Conservation (phyloP, 2,888 invertebrate genomes). For the Loripinus fragilis region DNA sequence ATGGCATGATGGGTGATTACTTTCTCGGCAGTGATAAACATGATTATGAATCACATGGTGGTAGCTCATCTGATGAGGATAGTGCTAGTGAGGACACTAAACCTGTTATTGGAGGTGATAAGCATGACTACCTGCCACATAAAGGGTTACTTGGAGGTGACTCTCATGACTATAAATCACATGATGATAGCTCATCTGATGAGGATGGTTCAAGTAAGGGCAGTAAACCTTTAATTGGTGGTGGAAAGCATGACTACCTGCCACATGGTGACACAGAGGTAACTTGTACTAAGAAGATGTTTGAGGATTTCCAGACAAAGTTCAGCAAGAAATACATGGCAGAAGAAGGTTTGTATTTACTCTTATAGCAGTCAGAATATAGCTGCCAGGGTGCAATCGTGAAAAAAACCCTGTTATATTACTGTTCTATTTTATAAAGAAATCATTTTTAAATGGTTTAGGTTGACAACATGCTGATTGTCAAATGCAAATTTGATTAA, state of each 20-base stretch:
- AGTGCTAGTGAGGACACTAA: conserved; percentile 37
- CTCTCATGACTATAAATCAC: conserved; percentile 40
- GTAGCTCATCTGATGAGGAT: conserved; percentile 64
- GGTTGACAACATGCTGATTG: too few relatives aligned
- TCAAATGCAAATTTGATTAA: too few relatives aligned
- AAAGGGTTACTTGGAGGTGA: conserved; percentile 44
- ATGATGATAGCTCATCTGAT: conserved; percentile 33
- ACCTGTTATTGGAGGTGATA: conserved; percentile 55
- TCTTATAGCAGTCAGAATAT: too few relatives aligned
- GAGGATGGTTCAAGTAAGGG: conserved; percentile 27
- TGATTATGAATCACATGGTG: conserved; percentile 35
- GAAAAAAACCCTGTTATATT: too few relatives aligned
- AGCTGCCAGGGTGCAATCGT: too few relatives aligned
- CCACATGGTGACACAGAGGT: conserved; percentile 15
- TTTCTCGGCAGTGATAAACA: conserved; percentile 48
- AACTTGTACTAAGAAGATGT: conserved; percentile 51
- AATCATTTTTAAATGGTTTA: too few relatives aligned
- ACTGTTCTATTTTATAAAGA: too few relatives aligned
- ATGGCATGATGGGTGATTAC: conserved; percentile 35
- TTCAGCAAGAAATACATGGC: conserved; percentile 85
- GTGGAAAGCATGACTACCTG: conserved; percentile 54
- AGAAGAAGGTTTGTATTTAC: conserved; percentile 39
- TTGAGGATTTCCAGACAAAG: conserved; percentile 83
- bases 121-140: conserved; percentile 47
- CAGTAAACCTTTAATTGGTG: conserved; percentile 39